Evolutionary conservation across 2,888 invertebrate species (phyloP).

Genomic region (Meiosimyza platycephala): DNA sequence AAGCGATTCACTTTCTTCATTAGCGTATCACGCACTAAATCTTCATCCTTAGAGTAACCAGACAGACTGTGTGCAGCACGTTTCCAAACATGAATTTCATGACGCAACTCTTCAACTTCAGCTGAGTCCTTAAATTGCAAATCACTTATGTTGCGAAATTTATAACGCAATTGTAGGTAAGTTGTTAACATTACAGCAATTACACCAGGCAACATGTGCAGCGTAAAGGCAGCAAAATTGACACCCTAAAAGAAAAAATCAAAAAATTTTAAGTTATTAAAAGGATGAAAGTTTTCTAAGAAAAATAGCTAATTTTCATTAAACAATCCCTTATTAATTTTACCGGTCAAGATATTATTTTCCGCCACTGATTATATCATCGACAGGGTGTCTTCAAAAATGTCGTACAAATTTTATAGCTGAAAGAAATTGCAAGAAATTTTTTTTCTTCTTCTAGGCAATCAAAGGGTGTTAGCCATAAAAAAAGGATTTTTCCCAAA

Average conservation of each 20-base stretch:
- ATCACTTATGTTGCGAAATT: constrained; percentile 78
- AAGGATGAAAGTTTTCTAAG: too few species aligned
- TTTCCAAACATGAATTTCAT: constrained; percentile 89
- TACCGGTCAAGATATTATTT: too few species aligned
- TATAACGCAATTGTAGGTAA: constrained; percentile 78
- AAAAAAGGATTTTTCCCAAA: too few species aligned
- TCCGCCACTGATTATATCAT: too few species aligned
- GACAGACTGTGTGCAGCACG: constrained; percentile 82
- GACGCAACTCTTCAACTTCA: constrained; percentile 78
- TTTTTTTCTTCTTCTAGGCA: too few species aligned
- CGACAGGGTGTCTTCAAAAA: too few species aligned
- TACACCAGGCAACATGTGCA: constrained; percentile 86
- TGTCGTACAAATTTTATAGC: too few species aligned
- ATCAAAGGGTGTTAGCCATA: too few species aligned
- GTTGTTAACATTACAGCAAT: constrained; percentile 77
- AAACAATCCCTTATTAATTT: too few species aligned
- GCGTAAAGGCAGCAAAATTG: constrained; percentile 82
- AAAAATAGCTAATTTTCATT: too few species aligned
- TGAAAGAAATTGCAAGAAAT: too few species aligned
- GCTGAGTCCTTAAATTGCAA: constrained; percentile 80
- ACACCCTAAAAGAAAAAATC: constrained; percentile 74
- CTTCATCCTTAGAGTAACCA: constrained; percentile 88
- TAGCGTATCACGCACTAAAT: constrained; percentile 80
- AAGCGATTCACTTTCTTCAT: constrained; percentile 80
- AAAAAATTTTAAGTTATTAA: background rate